Base-by-base conservation (phyloP, 2,797 vertebrate genomes). In the Lepilemur septentrionalis region DNA sequence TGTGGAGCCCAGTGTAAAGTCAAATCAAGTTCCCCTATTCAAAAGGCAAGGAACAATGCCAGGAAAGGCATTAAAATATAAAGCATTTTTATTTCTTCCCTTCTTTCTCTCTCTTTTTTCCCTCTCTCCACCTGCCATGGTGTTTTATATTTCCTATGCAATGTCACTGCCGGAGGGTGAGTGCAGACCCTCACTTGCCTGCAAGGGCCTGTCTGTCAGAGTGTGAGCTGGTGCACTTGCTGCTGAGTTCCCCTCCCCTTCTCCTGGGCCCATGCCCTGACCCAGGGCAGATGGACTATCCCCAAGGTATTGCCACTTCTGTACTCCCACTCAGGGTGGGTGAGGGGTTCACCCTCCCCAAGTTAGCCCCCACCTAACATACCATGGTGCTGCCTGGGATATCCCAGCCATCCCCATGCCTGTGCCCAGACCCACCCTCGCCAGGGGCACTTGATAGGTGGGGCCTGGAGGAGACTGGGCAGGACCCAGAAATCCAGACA, bases 21-120 rank as follows among this genome's bases (percentile, higher is more conserved):
- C 3, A 59, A 79, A 48, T 61, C 8, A 6, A 10, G 23, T 15
- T 14, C 4, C 25, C 6, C 41, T 50, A 7, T 72, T 93, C 32
- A 46, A 52, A 86, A 84, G 2, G 7, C 28, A 78, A 22, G 41
- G 38, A 79, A 48, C 2, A 17, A 32, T 72, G 41, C 83, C 48
- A 86, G 78, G 5, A 73, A 90, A 65, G 32, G n/a, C 75, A 67
- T 81, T 91, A 43, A 84, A 72, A 83, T 23, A 48, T 35, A 73
- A 83, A 57, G 5, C 3, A 5, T 75, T 63, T 61, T 23, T 13
- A 5, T 41, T 69, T 70, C 59, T 35, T 35, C 67, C 22, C 20
- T 23, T n/a, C 73, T 12, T 18, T 15, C 3, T 38, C 61, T 55
- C 50, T 46, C 28, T 55, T 25, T 79, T 4, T 2, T 5, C 50